Evolutionary conservation across 2,797 vertebrate genomes (phyloP).

Genomic region (Alosa sapidissima): DNA sequence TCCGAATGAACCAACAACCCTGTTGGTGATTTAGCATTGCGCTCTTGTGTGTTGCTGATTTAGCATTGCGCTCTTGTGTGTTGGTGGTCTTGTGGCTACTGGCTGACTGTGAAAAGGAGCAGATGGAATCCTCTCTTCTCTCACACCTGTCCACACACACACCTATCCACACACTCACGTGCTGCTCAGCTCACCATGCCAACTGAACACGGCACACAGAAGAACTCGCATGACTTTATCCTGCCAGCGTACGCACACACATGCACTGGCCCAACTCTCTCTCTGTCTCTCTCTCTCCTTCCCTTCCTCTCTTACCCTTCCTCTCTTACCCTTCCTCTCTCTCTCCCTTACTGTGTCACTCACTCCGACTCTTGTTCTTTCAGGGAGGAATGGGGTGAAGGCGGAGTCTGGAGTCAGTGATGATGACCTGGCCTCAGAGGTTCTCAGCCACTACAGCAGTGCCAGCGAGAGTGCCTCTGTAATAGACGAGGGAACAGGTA

Average conservation of each 20-base stretch:
- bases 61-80: background rate
- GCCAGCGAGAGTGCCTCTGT: slow-evolving; percentile 84
- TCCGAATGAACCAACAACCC: background rate
- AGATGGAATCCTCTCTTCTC: background rate
- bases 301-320: background rate
- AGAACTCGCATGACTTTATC: background rate
- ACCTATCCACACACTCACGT: too few relatives aligned
- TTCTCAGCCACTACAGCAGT: slow-evolving; percentile 87
- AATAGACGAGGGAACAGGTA: slow-evolving; percentile 82
- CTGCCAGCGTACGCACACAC: background rate
- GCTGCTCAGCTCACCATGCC: too few relatives aligned
- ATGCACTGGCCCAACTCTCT: background rate
- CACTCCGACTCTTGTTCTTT: slow-evolving; percentile 42
- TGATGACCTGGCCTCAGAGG: slow-evolving; percentile 88
- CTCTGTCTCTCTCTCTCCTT: background rate
- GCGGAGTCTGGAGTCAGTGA: slow-evolving; percentile 86
- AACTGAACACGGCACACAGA: background rate
- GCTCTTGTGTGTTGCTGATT: background rate
- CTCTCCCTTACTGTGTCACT: slow-evolving; percentile 52
- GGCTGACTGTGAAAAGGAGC: background rate
- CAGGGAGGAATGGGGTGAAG: slow-evolving; percentile 75
- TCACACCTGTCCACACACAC: background rate
- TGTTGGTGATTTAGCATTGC: background rate
- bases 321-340: background rate
- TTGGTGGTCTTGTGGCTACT: background rate